These are phyloP conservation scores for Nymphicus hollandicus DNA, from an alignment of 2,113 vertebrate genomes.

Conservation along the genomic window DNA sequence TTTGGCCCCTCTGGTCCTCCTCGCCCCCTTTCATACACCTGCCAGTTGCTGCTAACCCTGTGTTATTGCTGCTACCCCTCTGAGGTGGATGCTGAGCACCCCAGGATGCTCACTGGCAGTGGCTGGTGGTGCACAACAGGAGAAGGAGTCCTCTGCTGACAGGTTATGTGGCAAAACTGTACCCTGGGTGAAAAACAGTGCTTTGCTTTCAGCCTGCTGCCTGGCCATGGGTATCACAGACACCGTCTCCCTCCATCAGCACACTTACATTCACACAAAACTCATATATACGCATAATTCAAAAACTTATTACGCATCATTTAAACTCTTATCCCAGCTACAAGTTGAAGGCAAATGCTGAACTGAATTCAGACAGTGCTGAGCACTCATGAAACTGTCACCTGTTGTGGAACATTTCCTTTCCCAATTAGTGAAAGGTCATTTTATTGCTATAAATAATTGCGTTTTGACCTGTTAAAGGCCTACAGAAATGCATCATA, in stretches of 20 bases:
- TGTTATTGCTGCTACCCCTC: neutral
- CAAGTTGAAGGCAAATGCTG: neutral
- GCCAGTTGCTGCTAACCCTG: neutral
- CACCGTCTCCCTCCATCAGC: neutral
- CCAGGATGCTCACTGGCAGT: neutral
- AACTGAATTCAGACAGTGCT: neutral
- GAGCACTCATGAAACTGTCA: neutral
- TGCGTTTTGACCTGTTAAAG: neutral
- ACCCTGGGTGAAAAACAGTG: neutral
- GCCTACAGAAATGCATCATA: neutral
- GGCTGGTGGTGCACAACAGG: rapidly evolving
- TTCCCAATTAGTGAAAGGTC: constrained; percentile 41
- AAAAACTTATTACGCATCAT: neutral
- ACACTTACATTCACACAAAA: neutral
- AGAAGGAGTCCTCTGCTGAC: neutral
- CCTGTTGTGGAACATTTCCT: constrained; percentile 5
- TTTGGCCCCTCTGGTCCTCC: neutral
- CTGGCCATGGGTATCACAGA: neutral
- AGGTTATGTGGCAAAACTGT: neutral
- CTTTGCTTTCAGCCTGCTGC: neutral
- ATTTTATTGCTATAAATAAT: neutral
- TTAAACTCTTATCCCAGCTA: neutral
- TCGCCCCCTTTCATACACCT: neutral
- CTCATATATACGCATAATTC: neutral
- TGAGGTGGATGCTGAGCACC: neutral